phyloP scores from a whole-genome alignment of 2,888 invertebrate genomes.

The Agrotis clavis region DNA sequence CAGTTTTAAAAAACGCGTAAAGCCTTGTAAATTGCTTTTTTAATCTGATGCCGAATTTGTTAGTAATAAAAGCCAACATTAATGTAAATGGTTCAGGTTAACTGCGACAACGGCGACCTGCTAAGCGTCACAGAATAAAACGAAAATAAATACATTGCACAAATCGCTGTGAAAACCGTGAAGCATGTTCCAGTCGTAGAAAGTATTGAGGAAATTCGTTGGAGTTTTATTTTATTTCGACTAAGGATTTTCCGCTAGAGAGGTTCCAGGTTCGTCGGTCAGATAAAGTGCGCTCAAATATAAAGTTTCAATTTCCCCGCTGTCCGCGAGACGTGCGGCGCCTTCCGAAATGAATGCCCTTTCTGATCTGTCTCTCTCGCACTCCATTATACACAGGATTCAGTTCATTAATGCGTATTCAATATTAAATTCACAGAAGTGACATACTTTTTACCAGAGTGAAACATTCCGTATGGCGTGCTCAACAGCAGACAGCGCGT shows the following conservation, averaged over 20 bases:
- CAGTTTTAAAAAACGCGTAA: constrained; percentile 45
- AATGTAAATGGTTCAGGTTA: constrained; percentile 45
- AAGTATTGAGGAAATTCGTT: constrained; percentile 79
- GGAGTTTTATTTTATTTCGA: constrained; percentile 84
- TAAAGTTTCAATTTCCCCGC: constrained; percentile 89
- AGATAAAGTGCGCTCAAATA: constrained; percentile 88
- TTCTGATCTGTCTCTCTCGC: constrained; percentile 75
- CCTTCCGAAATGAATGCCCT: constrained; percentile 77
- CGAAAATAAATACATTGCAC: constrained; percentile 70
- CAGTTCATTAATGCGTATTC: constrained; percentile 56
- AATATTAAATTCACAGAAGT: constrained; percentile 38
- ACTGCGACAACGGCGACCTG: constrained; percentile 34
- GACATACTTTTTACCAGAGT: constrained; percentile 31
- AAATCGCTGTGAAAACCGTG: constrained; percentile 75
- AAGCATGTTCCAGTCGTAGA: constrained; percentile 73
- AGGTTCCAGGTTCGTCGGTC: constrained; percentile 82
- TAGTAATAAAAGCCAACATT: constrained; percentile 52
- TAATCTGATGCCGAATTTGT: constrained; percentile 54
- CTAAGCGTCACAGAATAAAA: constrained; percentile 56
- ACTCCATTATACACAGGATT: constrained; percentile 43
- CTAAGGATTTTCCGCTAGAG: constrained; percentile 82
- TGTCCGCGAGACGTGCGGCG: constrained; percentile 80
- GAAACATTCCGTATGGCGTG: constrained; percentile 38
- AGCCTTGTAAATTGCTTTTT: constrained; percentile 45
- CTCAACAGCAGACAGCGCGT: constrained; percentile 44